Base-by-base conservation (phyloP, 2,888 invertebrate genomes). In the Cantharis lateralis region DNA sequence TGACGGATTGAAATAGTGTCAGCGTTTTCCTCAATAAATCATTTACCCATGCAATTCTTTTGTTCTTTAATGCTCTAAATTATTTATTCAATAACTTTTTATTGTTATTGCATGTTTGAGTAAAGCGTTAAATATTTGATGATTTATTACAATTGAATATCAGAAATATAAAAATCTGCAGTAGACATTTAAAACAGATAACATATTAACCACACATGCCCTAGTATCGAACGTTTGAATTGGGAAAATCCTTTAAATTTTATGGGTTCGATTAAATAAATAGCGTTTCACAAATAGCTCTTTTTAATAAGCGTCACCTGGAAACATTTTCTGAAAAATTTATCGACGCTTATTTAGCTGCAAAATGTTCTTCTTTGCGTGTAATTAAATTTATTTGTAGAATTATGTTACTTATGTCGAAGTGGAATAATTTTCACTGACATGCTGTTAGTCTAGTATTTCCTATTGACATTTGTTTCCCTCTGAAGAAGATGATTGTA, bases 221-320 rank as follows among this genome's bases (percentile, higher is more conserved):
- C 70, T 62, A 62, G 28, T 61, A 70, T 48, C 61, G 70, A 15
- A 48, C 63, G 63, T 71, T 63, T 24, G 71, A 62, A 71, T 71
- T 24, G 20, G 28, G 32, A 71, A 71, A 71, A 63, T 71, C 71
- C 71, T 71, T 62, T 71, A 71, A 71, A 71, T 71, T 71, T 15
- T 71, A 71, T 71, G 71, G 71, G 28, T 63, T 71, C 71, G 71
- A 71, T 71, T 71, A 71, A 71, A 71, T 63, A 63, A 71, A 71
- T 71, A 70, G 61, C 70, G 24, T 70, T 70, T 70, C 18, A 70
- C 61, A 70, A 70, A 70, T 61, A 64, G 62, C 63, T 13, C 20
- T 64, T 71, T 71, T 71, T 71, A 62, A 26, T 64, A 62, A 62
- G 70, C 20, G 24, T 15, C 48, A 62, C 63, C 15, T 61, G 15